phyloP scores from a whole-genome alignment of 2,888 invertebrate species.

The Metalampra italica region DNA sequence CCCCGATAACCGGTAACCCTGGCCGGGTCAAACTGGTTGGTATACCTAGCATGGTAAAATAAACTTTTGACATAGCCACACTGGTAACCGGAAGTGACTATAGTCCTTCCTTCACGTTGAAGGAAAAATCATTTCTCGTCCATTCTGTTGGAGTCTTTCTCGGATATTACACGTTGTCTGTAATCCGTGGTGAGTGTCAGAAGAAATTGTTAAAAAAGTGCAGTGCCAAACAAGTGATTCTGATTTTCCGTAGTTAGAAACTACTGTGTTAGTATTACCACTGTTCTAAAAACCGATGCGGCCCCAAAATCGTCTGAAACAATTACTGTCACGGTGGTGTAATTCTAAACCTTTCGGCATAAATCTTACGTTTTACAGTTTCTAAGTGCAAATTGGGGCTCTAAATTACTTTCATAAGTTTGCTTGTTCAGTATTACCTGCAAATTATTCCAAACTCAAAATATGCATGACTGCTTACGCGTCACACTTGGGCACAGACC shows the following conservation, averaged over 20 bases:
- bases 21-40: no score
- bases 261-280: constrained; percentile 26
- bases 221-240: constrained; percentile 57
- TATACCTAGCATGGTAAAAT: no score
- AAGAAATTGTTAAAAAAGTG: constrained; percentile 58
- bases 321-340: constrained; percentile 10
- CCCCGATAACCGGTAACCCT: no score
- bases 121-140: constrained; percentile 77
- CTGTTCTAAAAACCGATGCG: constrained; percentile 2
- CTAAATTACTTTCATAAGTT: constrained; percentile 23
- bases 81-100: constrained; percentile 60
- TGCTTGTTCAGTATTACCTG: constrained; percentile 2
- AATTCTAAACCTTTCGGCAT: constrained; percentile 7
- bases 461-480: constrained; percentile 63
- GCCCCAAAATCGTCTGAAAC: constrained; percentile 3
- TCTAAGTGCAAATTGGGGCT: background rate
- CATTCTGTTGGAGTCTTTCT: constrained; percentile 85
- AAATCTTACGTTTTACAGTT: background rate
- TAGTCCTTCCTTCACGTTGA: constrained; percentile 56
- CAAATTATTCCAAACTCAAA: constrained; percentile 33
- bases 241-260: constrained; percentile 29
- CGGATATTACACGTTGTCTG: constrained; percentile 79
- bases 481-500: constrained; percentile 62
- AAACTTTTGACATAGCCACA: constrained; percentile 27
- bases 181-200: constrained; percentile 77